Evolutionary conservation across 2,797 vertebrate genomes (phyloP), one percentile per base, ranked within the genome.

Genomic region (Xyrichtys novacula): DNA sequence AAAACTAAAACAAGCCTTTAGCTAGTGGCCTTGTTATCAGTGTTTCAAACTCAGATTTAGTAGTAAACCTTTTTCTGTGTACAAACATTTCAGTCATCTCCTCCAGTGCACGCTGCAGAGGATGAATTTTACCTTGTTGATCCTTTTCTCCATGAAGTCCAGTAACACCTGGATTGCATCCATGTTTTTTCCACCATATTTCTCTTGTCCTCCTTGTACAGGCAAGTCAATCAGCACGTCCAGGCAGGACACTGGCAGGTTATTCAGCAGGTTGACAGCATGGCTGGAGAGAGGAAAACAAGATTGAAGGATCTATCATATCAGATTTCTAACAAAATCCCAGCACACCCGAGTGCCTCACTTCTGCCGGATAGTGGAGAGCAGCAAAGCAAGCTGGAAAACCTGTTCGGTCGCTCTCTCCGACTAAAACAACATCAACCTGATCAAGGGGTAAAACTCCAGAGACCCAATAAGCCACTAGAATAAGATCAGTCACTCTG

Each of bases 111-210:
- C 0, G 7, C 3, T 29, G 34, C 47, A 48, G 52, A 75, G 32
- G 65, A 68, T 32, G 22, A 80, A 78, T 29, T 69, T 85, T 94
- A 99, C 98, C 97, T 96, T 98, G 92, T 99, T 96, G 76, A 99
- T 97, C 86, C 98, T 96, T 89, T 95, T 98, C 91, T 97, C 97
- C 98, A 99, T 98, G 88, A 99, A 99, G 86, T 90, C 95, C 77
- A 99, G 80, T 48, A 98, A 90, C 83, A 95, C 89, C 39, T 96
- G 95, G 81, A 99, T 88, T 15, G 90, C 94, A 46, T 95, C 92
- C 95, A 99, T 95, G 89, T 98, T 97, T 92, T 96, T 97, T 23
- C 96, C 96, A 36, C 95, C 94, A 70, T 97, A 96, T 66, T 91
- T 87, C 65, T 93, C 86, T 49, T 91, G 91, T 72, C 96, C 96